Evolutionary conservation across 2,113 vertebrate species (phyloP), one percentile per base, ranked within the genome.

Genomic region (Nymphicus hollandicus): DNA sequence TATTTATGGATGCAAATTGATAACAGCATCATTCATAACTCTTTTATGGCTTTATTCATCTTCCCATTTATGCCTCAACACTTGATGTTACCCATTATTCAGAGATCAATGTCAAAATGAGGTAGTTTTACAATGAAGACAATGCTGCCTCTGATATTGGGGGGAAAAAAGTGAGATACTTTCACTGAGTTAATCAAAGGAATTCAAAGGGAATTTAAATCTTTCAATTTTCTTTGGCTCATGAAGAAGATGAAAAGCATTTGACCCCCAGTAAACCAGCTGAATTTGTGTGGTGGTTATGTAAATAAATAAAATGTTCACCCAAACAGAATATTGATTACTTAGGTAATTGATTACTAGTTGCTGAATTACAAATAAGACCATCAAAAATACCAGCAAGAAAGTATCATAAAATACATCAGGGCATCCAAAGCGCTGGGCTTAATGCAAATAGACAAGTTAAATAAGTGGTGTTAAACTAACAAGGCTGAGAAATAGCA

Each of bases 151-250:
- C 90, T 86, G 82, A 81, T 41, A 44, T 70, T 58, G 43, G 28
- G 50, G 64, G 66, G 55, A 90, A 69, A 85, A 39, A 28, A 76
- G 20, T 18, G 70, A 84, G 65, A 64, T 79, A 72, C 93, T 95
- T 95, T 72, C 72, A 61, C n/a, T 24, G 61, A 87, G 73, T 95
- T 96, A 92, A 92, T 92, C 83, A 95, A 91, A 90, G 77, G 69
- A 89, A 91, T 95, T 95, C 88, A 92, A 95, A 96, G 65, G 25
- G 49, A 72, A 31, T 79, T 94, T 93, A 92, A 97, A 94, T 92
- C 92, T 93, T 84, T 76, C 90, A 18, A 69, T 96, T 95, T 96
- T 93, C 83, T 88, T 92, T 90, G 80, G 77, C 77, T 96, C 61
- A 49, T 68, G 86, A 88, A 88, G 65, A 68, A 92, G 88, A 96